Base-by-base conservation (phyloP, 2,888 invertebrate genomes). In the Tetheella fluctuosa region DNA sequence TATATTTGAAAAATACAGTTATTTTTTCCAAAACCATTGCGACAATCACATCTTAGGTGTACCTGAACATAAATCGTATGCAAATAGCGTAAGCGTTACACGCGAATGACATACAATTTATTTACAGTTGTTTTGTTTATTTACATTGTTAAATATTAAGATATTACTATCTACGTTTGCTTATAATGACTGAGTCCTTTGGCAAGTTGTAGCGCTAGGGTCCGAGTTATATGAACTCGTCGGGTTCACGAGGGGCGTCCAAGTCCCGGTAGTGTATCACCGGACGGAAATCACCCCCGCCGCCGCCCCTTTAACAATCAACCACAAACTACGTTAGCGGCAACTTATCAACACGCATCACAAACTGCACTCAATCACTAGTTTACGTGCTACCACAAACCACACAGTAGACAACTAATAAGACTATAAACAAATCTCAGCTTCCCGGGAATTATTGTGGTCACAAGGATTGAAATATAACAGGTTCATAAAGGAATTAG, bases 251-350 rank as follows among this genome's bases (percentile, higher is more conserved):
- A 69, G 98, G 98, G 73, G 98, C 98, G 91, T 98, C 98, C 94
- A 98, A 95, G 94, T 98, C 98, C 87, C 98, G 95, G 94, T 98
- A 98, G 94, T 98, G 97, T 86, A 98, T 97, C 84, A 98, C 96
- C 79, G 97, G 97, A 83, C 98, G 96, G 94, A 96, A 97, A 88
- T 97, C 97, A 80, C 54, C 54, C 54, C 95, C 95, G 84, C 95
- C 95, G 83, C 94, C 95, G 85, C 95, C 95, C 93, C 97, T 96
- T 94, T 90, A 96, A 95, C 92, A 94, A 94, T 84, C 81, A 89
- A 90, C 79, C 80, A 83, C 63, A 64, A 34, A 55, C 66, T 69
- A 70, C 62, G 68, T 83, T 79, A 83, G 68, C 62, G 68, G 67
- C 65, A 68, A 72, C 64, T 62, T 63, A 56, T 62, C 65, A 65